Evolutionary conservation across 2,888 invertebrate genomes (phyloP), one percentile per base, ranked within the genome.

Genomic region (Cephus rjabovi): DNA sequence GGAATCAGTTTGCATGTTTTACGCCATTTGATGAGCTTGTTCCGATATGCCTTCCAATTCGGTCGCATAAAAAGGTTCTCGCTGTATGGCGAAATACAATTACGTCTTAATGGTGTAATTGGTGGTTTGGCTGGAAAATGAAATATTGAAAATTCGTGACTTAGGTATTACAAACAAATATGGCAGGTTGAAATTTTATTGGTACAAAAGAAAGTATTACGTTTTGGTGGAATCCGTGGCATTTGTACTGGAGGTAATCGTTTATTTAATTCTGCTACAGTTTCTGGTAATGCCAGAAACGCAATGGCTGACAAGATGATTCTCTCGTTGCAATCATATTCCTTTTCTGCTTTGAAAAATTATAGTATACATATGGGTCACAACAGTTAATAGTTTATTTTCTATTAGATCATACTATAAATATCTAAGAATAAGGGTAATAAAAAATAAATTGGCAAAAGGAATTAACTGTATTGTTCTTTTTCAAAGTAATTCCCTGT

Each of bases 241-340:
- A 77, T 40, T 73, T 70, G 77, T 11, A 88, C 74, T 56, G 87
- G 80, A 1, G 90, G 89, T 31, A 90, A 79, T 81, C 88, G 84
- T 73, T 84, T 82, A 70, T 90, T 84, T 23, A 91, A 81, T 81
- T 89, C 87, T 1, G 85, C 35, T 3, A 90, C 79, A 4, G 87
- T 81, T 76, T 88, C 87, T n/a, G 91, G 89, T 37, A 91, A 81
- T 12, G 89, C 87, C 71, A 91, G 82, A 75, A 90, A 89, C 69
- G 90, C 89, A 37, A 91, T 90, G 0, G 87, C 87, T n/a, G 91
- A 88, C 77, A 91, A 78, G 69, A 90, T 87, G 34, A 91, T 87
- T 81, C 87, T 86, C 77, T 90, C 90, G 34, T 89, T 89, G 79
- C 88, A 88, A 68, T 85, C 86, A n/a, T 91, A 91, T 70, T 77